A percentile compares a stretch with the other conserved stretches of the same genome.
Evolutionary conservation across 2,888 invertebrate genomes (phyloP).

Genomic region (Microctonus hyperodae): DNA sequence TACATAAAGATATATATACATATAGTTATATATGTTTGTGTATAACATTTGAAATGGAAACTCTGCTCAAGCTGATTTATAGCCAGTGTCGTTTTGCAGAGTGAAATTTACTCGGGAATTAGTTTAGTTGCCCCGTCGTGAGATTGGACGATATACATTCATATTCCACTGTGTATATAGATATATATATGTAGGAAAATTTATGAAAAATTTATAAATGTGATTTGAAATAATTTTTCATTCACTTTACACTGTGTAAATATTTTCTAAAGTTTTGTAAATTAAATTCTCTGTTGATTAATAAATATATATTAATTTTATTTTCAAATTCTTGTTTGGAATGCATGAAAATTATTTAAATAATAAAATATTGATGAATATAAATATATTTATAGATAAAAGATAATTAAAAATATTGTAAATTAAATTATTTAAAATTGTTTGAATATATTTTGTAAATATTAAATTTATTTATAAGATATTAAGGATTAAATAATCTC

Average conservation of each 20-base stretch:
- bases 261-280: too few species aligned
- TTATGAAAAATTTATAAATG: not conserved
- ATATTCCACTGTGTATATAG: not conserved
- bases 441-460: not conserved
- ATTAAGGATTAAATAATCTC: not conserved
- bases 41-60: not conserved
- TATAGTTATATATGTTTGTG: too few species aligned
- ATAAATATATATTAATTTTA: too few species aligned
- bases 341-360: too few species aligned
- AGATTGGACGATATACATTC: constrained; percentile 18
- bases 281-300: too few species aligned
- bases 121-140: constrained; percentile 26
- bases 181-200: not conserved
- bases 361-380: too few species aligned
- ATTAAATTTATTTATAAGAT: not conserved
- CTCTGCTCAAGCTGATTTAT: constrained; percentile 11
- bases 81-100: constrained; percentile 17
- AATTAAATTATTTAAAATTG: not conserved
- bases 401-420: too few species aligned
- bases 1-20: too few species aligned
- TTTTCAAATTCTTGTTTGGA: too few species aligned
- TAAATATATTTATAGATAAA: too few species aligned
- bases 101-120: constrained; percentile 29
- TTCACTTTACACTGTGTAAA: too few species aligned
- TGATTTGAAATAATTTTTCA: not conserved